Base-by-base conservation (phyloP, 2,888 invertebrate genomes). In the Agriotes lineatus region DNA sequence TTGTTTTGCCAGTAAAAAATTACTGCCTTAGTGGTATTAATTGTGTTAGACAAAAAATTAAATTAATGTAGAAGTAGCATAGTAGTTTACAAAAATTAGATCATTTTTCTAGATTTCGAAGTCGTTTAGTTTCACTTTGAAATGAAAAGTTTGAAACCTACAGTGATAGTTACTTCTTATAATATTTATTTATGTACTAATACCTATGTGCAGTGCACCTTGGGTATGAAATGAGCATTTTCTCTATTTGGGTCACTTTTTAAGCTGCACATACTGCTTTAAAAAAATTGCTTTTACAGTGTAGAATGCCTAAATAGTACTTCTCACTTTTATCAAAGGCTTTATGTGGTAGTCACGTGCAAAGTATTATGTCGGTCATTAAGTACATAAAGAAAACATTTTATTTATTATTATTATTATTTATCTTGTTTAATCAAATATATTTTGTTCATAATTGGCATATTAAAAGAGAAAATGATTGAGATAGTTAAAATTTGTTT, bases 401-500 rank as follows among this genome's bases (percentile, higher is more conserved):
- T 25, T 25, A 25, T 25, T 25, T 25, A 25, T 25, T 5, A 25
- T 25, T 18, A 6, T 39, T 12, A 9, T 14, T 16, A 42, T 18
- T 12, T 12, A 16, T 42, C 7, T 4, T 48, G n/a, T 12, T 22
- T 22, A 12, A n/a, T 48, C 5, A 44, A 10, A 1, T 44, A 16
- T 42, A 7, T 44, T 4, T 22, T 48, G 10, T 22, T 1, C 33
- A 25, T 9, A 1, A 33, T 52, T 33, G 52, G 33, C 25, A 52
- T n/a, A 22, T 22, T 48, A 12, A 22, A 52, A 33, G 5, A 14
- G n/a, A 10, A 18, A 52, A 33, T 19, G 1, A 52, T 19, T 18
- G 33, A 33, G 7, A 50, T 52, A 4, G 33, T 57, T 68, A 62
- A 58, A 44, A 63, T 74, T 68, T 72, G 74, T 76, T 73, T 75